Evolutionary conservation across 2,113 vertebrate genomes (phyloP).

Genomic region (Mormyrus lacerda): DNA sequence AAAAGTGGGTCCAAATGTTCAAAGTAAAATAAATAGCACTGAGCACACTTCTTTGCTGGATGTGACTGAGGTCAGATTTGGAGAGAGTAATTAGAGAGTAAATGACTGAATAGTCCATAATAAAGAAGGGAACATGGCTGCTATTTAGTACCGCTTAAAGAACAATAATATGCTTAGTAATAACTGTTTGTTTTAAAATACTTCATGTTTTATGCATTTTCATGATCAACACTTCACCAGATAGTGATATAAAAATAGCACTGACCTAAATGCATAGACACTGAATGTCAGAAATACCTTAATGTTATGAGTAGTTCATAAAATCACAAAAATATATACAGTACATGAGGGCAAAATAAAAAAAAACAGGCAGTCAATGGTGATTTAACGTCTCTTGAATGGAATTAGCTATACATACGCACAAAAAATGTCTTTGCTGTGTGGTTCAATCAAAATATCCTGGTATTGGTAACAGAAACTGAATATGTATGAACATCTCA

Average conservation of each 20-base stretch:
- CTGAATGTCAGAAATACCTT: not conserved
- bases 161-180: slow-evolving; percentile 17
- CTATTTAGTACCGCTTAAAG: slow-evolving; percentile 20
- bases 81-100: slow-evolving; percentile 42
- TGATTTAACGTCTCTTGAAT: slow-evolving; percentile 65
- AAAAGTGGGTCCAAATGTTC: slow-evolving; percentile 46
- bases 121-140: not conserved
- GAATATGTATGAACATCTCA: slow-evolving; percentile 71
- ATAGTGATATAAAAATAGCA: not conserved
- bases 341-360: slow-evolving; percentile 11
- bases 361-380: slow-evolving; percentile 57
- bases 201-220: not conserved
- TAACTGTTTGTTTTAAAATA: slow-evolving; percentile 16
- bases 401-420: slow-evolving; percentile 60
- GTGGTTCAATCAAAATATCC: slow-evolving; percentile 66
- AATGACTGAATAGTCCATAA: slow-evolving; percentile 20
- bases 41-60: slow-evolving; percentile 54
- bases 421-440: slow-evolving; percentile 55
- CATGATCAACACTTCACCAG: not conserved
- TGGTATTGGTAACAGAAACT: slow-evolving; percentile 64
- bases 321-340: not conserved
- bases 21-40: slow-evolving; percentile 60
- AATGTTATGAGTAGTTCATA: slow-evolving; percentile 14
- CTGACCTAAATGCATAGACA: not conserved
- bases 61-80: slow-evolving; percentile 61